A percentile compares a stretch with the other conserved stretches of the same genome.
Evolutionary conservation across 1,140 invertebrate species (phyloP).

Genomic region (Psilanteris sp.): DNA sequence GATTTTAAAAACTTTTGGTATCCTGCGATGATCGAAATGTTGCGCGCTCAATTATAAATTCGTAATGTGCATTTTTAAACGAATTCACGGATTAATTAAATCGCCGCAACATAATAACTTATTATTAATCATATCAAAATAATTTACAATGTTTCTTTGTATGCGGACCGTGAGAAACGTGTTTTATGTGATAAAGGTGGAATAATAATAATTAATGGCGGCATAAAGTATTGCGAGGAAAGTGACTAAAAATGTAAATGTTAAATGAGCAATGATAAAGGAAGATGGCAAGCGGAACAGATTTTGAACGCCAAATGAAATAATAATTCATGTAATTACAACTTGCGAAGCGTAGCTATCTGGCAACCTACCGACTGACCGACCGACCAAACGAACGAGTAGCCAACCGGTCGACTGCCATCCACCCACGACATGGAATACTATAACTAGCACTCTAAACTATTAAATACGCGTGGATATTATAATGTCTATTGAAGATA

Average conservation of each 20-base stretch:
- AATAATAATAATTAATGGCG: constrained; percentile 35
- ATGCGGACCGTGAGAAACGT: constrained; percentile 12
- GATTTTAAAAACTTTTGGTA: constrained; percentile 13
- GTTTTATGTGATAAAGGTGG: constrained; percentile 13
- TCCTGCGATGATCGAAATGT: constrained; percentile 13
- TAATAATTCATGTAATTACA: constrained; percentile 78
- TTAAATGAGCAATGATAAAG: constrained; percentile 50
- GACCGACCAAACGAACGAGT: constrained; percentile 46
- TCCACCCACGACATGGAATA: constrained; percentile 74
- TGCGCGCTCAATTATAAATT: constrained; percentile 27
- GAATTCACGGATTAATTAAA: constrained; percentile 16
- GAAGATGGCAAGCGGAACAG: constrained; percentile 70
- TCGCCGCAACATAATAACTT: constrained; percentile 18
- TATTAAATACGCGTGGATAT: constrained; percentile 70
- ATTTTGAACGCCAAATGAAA: constrained; percentile 73
- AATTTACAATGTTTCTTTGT: constrained; percentile 9
- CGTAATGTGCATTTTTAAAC: constrained; percentile 4
- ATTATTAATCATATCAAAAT: constrained; percentile 18
- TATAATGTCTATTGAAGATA: too few species aligned
- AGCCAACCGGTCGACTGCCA: constrained; percentile 55
- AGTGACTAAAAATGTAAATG: constrained; percentile 42
- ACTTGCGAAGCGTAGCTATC: constrained; percentile 72
- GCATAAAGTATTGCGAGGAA: constrained; percentile 20
- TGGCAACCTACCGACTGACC: constrained; percentile 53
- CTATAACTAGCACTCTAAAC: constrained; percentile 73